Evolutionary conservation across 1,140 invertebrate genomes (phyloP).

Genomic region (Potamilus streckersoni): DNA sequence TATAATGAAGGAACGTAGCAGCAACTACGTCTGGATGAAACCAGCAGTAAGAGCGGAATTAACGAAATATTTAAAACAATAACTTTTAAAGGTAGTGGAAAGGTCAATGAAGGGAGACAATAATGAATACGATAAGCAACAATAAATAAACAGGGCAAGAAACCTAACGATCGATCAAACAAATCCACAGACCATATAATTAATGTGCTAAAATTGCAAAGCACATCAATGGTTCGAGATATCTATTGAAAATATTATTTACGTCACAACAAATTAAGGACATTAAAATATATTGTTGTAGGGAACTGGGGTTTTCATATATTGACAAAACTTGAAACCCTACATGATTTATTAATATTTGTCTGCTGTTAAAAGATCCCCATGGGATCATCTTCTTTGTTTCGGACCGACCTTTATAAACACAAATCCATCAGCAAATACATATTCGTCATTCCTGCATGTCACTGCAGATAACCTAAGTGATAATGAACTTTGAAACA

Average conservation of each 20-base stretch:
- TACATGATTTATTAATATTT: conserved; percentile 10
- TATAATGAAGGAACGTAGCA: background rate
- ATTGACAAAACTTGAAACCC: conserved; percentile 19
- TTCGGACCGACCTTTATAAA: conserved; percentile 3
- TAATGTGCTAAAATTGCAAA: conserved; percentile 5
- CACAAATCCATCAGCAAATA: too few relatives aligned
- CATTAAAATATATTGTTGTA: conserved; percentile 9
- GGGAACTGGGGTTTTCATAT: background rate
- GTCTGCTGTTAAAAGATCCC: conserved; percentile 3
- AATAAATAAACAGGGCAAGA: background rate
- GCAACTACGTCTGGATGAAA: background rate
- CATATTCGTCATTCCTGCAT: too few relatives aligned
- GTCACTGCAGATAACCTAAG: conserved; percentile 7
- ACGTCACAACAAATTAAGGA: conserved; percentile 8
- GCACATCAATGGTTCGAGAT: conserved; percentile 2
- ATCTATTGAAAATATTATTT: conserved; percentile 6
- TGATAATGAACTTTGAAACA: background rate
- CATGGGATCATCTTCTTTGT: conserved; percentile 6
- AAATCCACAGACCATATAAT: conserved; percentile 10
- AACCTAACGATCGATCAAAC: background rate
- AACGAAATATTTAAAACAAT: background rate
- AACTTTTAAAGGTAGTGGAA: background rate
- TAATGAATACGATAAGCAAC: background rate
- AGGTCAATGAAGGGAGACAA: background rate
- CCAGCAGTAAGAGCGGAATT: background rate